Conservation (phyloP, 2,888 invertebrate species). For the Liposcelis brunnea region DNA sequence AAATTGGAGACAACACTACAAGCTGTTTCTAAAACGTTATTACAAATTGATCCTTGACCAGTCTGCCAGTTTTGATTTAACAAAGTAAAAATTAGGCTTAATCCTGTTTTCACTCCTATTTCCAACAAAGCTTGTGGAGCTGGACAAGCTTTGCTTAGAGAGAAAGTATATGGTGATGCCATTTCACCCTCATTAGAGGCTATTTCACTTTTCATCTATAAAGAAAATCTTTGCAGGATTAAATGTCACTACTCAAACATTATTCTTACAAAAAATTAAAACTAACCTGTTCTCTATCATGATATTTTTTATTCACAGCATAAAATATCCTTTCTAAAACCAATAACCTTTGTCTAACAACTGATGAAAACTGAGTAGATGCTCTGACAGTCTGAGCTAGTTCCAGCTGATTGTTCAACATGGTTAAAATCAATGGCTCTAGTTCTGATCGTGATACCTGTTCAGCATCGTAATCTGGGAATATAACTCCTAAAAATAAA, state of each 20-base stretch:
- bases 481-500: slow-evolving; percentile 13
- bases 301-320: slow-evolving; percentile 35
- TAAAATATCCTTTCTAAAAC: slow-evolving; percentile 38
- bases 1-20: slow-evolving; percentile 34
- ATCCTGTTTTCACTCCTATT: slow-evolving; percentile 41
- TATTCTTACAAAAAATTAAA: background rate
- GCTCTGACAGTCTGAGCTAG: slow-evolving; percentile 35
- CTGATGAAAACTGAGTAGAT: slow-evolving; percentile 37
- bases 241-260: background rate
- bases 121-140: slow-evolving; percentile 38
- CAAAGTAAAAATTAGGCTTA: slow-evolving; percentile 38
- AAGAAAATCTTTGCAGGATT: background rate
- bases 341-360: slow-evolving; percentile 35
- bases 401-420: slow-evolving; percentile 34
- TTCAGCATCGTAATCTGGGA: slow-evolving; percentile 38
- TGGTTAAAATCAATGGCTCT: slow-evolving; percentile 32
- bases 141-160: slow-evolving; percentile 15
- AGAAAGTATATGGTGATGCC: background rate
- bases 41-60: slow-evolving; percentile 20
- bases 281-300: slow-evolving; percentile 28
- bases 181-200: background rate
- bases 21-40: slow-evolving; percentile 39
- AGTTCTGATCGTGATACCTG: slow-evolving; percentile 30
- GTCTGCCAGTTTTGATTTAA: slow-evolving; percentile 38
- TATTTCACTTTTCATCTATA: slow-evolving; percentile 1